Evolutionary conservation across 2,797 vertebrate species (phyloP).

Genomic region (Lycodopsis pacificus): DNA sequence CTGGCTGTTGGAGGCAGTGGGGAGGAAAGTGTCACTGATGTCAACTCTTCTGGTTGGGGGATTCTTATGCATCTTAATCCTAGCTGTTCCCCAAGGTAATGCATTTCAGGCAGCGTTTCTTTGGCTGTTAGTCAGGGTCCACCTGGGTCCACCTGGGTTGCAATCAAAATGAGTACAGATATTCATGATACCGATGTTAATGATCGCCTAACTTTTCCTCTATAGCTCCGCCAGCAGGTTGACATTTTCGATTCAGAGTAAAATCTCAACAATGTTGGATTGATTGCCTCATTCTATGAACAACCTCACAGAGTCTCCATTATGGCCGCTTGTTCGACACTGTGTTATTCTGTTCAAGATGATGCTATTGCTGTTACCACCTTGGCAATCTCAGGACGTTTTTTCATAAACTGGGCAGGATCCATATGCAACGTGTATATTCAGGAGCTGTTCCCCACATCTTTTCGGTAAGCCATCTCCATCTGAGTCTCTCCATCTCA

Average conservation of each 20-base stretch:
- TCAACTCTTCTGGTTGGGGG: conserved; percentile 81
- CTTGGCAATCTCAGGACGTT: conserved; percentile 84
- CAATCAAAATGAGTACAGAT: not conserved
- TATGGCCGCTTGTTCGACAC: too few relatives aligned
- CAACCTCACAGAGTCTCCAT: not conserved
- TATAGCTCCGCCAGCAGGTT: not conserved
- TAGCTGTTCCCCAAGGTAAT: conserved; percentile 85
- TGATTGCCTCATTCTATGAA: not conserved
- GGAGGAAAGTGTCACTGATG: conserved; percentile 81
- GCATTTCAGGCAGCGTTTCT: not conserved
- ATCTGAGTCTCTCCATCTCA: not conserved
- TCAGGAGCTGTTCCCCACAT: conserved; percentile 88
- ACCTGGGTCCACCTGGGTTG: not conserved
- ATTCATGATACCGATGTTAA: not conserved
- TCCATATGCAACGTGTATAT: conserved; percentile 84
- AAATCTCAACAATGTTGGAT: not conserved
- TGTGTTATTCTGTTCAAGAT: conserved; percentile 65
- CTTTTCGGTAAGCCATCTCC: conserved; percentile 80
- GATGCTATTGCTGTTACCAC: conserved; percentile 69
- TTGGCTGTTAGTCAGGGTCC: not conserved
- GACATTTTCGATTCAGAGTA: not conserved
- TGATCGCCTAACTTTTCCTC: not conserved
- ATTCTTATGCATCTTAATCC: conserved; percentile 78
- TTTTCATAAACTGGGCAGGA: conserved; percentile 76
- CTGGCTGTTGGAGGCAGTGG: conserved; percentile 80